Evolutionary conservation across 2,113 vertebrate genomes (phyloP).

Genomic region (Bos javanicus): DNA sequence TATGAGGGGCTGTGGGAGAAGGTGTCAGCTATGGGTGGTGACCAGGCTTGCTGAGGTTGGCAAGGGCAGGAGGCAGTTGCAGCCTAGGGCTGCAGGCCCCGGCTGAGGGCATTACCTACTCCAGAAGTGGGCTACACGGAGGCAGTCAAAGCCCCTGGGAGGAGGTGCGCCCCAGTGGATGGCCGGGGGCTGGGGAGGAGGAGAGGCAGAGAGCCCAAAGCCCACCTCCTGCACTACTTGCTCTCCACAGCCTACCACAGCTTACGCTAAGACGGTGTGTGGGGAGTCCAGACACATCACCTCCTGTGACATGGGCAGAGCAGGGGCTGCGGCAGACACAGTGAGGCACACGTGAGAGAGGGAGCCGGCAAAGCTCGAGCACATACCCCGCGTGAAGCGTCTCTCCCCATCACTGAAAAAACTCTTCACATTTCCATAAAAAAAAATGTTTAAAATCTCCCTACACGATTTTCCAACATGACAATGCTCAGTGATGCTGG

Average conservation of each 20-base stretch:
- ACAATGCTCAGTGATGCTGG: not conserved
- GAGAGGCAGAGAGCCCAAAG: not conserved
- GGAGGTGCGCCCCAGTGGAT: not conserved
- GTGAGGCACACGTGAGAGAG: accelerated
- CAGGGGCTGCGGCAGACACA: accelerated
- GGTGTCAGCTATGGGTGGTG: not conserved
- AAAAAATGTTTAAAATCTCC: not conserved
- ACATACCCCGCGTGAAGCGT: accelerated
- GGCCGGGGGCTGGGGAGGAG: not conserved
- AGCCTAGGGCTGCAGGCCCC: not conserved
- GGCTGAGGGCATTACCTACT: not conserved
- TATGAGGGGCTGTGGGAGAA: not conserved
- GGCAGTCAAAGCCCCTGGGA: not conserved
- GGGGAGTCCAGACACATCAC: not conserved
- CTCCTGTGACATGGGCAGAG: not conserved
- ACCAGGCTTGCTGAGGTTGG: not conserved
- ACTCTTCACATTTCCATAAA: not conserved
- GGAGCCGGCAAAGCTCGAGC: not conserved
- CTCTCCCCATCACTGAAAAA: not conserved
- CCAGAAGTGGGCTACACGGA: not conserved
- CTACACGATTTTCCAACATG: not conserved
- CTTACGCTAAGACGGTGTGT: not conserved
- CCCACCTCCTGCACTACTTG: too few species aligned
- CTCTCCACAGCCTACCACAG: not conserved
- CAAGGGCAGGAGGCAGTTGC: not conserved